Conservation (phyloP, 2,113 vertebrate genomes). For the Cephalopterus ornatus region DNA sequence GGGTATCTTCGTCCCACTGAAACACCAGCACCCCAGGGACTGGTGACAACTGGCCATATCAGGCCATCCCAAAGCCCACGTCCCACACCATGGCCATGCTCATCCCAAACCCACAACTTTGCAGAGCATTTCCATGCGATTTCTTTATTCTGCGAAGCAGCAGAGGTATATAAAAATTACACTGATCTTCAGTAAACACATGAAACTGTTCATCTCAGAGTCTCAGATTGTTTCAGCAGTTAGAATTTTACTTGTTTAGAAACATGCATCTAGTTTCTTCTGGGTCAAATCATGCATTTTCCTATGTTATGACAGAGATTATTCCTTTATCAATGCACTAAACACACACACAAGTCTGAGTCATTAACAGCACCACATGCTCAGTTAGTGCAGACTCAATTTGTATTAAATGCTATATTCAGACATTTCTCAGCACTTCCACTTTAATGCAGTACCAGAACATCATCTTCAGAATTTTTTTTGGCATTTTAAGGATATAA, state of each 20-base stretch:
- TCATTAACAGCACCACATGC: background rate
- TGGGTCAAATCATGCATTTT: background rate
- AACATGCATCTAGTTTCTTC: background rate
- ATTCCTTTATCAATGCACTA: background rate
- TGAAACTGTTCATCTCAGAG: background rate
- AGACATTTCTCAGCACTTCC: background rate
- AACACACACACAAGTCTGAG: background rate
- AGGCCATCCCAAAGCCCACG: background rate
- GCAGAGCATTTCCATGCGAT: background rate
- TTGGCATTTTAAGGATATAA: background rate
- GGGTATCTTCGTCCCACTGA: background rate
- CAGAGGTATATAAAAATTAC: background rate
- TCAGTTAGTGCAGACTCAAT: background rate
- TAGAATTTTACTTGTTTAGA: background rate
- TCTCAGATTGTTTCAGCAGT: background rate
- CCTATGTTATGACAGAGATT: background rate
- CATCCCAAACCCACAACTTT: background rate
- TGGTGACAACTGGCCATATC: accelerated
- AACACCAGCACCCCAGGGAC: background rate
- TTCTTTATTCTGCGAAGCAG: background rate
- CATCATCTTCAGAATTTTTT: background rate
- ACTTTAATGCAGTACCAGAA: background rate
- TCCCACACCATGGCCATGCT: background rate
- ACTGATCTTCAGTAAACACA: background rate
- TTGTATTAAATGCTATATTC: background rate